phyloP scores from a whole-genome alignment of 2,797 vertebrate species.

The Harpagifer antarcticus region DNA sequence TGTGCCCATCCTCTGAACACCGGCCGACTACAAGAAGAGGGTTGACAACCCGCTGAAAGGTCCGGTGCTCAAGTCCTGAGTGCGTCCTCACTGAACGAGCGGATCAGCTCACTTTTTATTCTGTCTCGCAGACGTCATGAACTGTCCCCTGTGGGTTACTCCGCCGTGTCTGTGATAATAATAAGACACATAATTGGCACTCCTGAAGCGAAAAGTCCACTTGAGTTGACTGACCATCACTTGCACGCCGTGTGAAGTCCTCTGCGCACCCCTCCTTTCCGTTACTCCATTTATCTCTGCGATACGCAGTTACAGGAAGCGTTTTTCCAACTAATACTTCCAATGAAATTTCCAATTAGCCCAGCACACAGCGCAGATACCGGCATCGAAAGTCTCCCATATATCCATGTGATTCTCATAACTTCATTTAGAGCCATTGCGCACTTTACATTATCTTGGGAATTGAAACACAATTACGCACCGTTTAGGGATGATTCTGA shows the following conservation, averaged over 20 bases:
- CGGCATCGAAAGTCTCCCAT: slow-evolving; percentile 58
- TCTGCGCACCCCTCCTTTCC: slow-evolving; percentile 64
- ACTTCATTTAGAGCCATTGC: slow-evolving; percentile 55
- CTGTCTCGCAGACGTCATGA: slow-evolving; percentile 79
- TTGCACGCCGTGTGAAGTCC: slow-evolving; percentile 56
- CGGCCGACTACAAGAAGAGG: slow-evolving; percentile 67
- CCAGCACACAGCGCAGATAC: slow-evolving; percentile 42
- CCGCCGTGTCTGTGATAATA: slow-evolving; percentile 78
- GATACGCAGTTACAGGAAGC: slow-evolving; percentile 78
- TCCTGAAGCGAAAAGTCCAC: slow-evolving; percentile 55
- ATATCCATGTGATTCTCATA: slow-evolving; percentile 49
- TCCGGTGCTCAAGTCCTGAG: slow-evolving; percentile 70
- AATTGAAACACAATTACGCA: slow-evolving; percentile 48
- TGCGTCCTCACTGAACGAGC: slow-evolving; percentile 59
- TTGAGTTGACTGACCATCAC: slow-evolving; percentile 67
- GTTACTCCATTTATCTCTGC: slow-evolving; percentile 75
- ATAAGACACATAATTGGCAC: slow-evolving; percentile 72
- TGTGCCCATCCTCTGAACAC: slow-evolving; percentile 69
- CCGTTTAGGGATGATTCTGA: slow-evolving; percentile 43
- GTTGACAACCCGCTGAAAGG: slow-evolving; percentile 65
- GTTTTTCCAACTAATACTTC: slow-evolving; percentile 68
- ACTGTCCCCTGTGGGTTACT: slow-evolving; percentile 84
- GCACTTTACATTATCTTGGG: slow-evolving; percentile 51
- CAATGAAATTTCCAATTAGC: slow-evolving; percentile 72
- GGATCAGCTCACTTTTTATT: slow-evolving; percentile 82